Evolutionary conservation across 2,888 invertebrate genomes (phyloP), one percentile per base, ranked within the genome.

Genomic region (Phalera bucephala): DNA sequence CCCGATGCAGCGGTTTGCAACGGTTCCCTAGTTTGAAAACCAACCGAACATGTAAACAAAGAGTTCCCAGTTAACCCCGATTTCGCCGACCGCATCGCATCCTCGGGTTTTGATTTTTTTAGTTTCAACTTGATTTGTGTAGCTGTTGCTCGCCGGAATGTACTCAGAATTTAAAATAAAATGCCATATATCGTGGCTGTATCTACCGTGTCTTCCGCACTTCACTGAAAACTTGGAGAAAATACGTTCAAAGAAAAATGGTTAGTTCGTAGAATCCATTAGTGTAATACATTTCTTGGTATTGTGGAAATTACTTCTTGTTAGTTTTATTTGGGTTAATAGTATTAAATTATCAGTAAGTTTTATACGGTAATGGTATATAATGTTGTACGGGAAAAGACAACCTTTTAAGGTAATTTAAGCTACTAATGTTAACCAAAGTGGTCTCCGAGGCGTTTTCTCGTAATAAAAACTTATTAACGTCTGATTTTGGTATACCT

Each of bases 31-130:
- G 55, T 61, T 64, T 47, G 63, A 63, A 65, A 71, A 63, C 56
- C 62, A 59, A 64, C 63, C 64, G 57, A 71, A 67, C 67, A 70
- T 72, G 72, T 75, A 79, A 82, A 82, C 80, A 78, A 76, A 73
- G 68, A 65, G 62, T 65, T 64, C 29, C 63, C 70, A 69, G 72
- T 77, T 76, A 75, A 75, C 78, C 75, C 68, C 62, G 66, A 74
- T 73, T 70, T 64, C 56, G 64, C 62, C 56, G 64, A 66, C 70
- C 63, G 65, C 64, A 63, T 63, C 59, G 69, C 56, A 63, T 62
- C 57, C 64, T 54, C 52, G 52, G 53, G 49, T 55, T 70, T 59
- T 59, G 55, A 65, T 45, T 72, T 72, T 72, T 72, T 72, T 71
- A 64, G 69, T 61, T 69, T 54, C 57, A 58, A 65, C 60, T 74